Percentiles rank a stretch among this genome's conserved stretches.
Evolutionary conservation across 1,140 invertebrate species (phyloP).

Genomic region (Drosophila kanapiae): DNA sequence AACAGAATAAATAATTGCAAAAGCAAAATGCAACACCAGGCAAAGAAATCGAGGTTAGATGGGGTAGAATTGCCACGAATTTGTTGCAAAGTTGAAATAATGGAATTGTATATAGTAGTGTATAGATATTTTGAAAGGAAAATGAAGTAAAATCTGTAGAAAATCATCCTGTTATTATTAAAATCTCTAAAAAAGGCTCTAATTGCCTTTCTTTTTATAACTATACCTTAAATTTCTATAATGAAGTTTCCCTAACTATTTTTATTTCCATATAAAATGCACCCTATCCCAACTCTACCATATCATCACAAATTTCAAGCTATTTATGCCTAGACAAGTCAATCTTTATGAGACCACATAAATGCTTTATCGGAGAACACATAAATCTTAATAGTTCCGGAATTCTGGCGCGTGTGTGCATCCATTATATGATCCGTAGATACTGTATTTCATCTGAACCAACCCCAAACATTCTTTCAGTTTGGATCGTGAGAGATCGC

Average conservation of each 20-base stretch:
- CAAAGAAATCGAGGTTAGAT: conserved; percentile 29
- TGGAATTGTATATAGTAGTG: not conserved
- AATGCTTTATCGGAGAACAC: conserved; percentile 36
- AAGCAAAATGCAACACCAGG: conserved; percentile 30
- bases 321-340: conserved; percentile 40
- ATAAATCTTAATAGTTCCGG: conserved; percentile 32
- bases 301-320: conserved; percentile 2
- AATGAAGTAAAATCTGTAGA: not conserved
- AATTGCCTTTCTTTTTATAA: not conserved
- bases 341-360: conserved; percentile 37
- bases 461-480: conserved; percentile 18
- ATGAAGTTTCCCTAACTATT: not conserved
- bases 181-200: not conserved
- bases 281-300: conserved; percentile 12
- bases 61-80: conserved; percentile 30
- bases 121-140: not conserved
- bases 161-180: too few species aligned
- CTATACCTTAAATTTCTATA: too few species aligned
- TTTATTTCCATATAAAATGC: not conserved
- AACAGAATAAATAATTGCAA: conserved; percentile 48
- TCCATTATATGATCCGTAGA: conserved; percentile 8
- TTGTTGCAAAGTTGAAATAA: conserved; percentile 5
- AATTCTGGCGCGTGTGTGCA: conserved; percentile 10
- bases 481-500: not conserved
- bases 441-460: conserved; percentile 27